Percentiles rank a stretch among this genome's conserved stretches.
These are phyloP conservation scores for Leptura quadrifasciata DNA, from an alignment of 2,888 invertebrate species.

Conservation along the genomic window DNA sequence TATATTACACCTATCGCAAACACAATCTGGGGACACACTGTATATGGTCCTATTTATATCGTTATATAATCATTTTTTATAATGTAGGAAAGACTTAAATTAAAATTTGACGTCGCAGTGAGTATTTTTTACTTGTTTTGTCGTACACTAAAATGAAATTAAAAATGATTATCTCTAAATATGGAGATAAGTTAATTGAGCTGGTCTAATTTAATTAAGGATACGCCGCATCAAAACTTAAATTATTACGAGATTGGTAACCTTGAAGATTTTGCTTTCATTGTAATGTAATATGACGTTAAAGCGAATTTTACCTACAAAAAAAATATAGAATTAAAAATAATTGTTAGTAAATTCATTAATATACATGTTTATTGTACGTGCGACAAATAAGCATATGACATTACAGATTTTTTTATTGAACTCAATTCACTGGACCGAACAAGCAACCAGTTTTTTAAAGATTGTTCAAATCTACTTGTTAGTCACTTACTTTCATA, in stretches of 20 bases:
- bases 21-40: too few relatives aligned
- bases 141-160: not conserved
- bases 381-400: not conserved
- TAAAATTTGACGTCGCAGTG: not conserved
- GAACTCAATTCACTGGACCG: too few relatives aligned
- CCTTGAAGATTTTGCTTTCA: not conserved
- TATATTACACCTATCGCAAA: too few relatives aligned
- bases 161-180: not conserved
- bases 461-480: not conserved
- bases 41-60: not conserved
- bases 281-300: not conserved
- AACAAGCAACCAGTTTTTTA: not conserved
- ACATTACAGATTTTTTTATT: too few relatives aligned
- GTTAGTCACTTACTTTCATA: not conserved
- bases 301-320: not conserved
- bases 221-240: not conserved
- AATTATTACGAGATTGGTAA: not conserved
- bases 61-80: not conserved
- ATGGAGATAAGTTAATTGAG: not conserved
- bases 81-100: not conserved
- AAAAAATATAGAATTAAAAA: not conserved
- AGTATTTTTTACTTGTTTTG: not conserved
- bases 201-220: constrained; percentile 1
- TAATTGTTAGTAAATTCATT: not conserved
- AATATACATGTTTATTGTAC: not conserved